phyloP scores from a whole-genome alignment of 2,888 invertebrate species.

The Drosophila glabriapex region DNA sequence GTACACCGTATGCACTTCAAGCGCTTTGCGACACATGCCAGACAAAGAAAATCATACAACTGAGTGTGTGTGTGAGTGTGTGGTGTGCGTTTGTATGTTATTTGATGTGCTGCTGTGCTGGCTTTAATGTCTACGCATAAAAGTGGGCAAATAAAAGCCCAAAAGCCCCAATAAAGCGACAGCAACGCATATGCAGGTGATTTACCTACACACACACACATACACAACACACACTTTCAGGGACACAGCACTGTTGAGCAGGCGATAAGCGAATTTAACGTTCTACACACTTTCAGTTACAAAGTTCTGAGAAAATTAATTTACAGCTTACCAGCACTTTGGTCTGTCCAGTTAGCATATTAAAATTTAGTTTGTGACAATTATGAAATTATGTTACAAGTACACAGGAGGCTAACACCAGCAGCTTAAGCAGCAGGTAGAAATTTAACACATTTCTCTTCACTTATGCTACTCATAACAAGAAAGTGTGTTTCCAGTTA shows the following conservation, averaged over 20 bases:
- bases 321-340: constrained; percentile 60
- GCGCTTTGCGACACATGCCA: constrained; percentile 61
- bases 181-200: constrained; percentile 51
- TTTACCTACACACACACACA: constrained; percentile 25
- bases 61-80: not conserved
- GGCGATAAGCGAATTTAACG: constrained; percentile 64
- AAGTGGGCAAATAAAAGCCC: constrained; percentile 62
- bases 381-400: not conserved
- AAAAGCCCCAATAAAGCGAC: constrained; percentile 68
- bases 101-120: constrained; percentile 26
- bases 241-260: constrained; percentile 22
- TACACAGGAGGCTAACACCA: not conserved
- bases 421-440: no score
- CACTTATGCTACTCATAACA: not conserved
- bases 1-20: constrained; percentile 63
- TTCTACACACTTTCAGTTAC: constrained; percentile 15
- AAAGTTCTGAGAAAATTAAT: constrained; percentile 68
- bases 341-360: constrained; percentile 12
- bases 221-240: not conserved
- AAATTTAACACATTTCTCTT: no score
- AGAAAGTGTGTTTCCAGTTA: not conserved
- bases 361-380: constrained; percentile 5
- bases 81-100: not conserved
- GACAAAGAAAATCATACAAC: constrained; percentile 19
- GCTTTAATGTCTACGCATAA: constrained; percentile 67